phyloP scores from a whole-genome alignment of 2,888 invertebrate genomes.

The Mythimna loreyi region DNA sequence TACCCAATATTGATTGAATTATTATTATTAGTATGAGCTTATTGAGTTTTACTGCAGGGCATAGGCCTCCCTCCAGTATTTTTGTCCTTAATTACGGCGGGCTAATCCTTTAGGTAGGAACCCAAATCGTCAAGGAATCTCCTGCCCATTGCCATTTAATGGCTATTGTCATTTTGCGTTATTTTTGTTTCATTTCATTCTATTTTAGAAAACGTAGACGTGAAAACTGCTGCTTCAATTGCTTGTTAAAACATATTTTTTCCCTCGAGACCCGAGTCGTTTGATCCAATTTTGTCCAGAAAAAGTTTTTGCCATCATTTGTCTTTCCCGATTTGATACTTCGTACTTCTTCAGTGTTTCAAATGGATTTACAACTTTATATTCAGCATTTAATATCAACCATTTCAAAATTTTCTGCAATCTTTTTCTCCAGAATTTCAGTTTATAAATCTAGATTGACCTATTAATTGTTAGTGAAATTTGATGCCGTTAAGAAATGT shows the following conservation, averaged over 20 bases:
- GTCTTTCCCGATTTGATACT: constrained; percentile 2
- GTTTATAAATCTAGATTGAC: constrained; percentile 3
- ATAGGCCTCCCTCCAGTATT: too few relatives aligned
- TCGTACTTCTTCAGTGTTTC: constrained; percentile 13
- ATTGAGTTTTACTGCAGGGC: too few relatives aligned
- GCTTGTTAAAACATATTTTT: background rate
- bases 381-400: background rate
- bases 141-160: too few relatives aligned
- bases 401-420: background rate
- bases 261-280: background rate
- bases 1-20: background rate
- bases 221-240: background rate
- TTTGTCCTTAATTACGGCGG: too few relatives aligned
- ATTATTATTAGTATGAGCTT: background rate
- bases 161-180: too few relatives aligned
- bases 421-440: background rate
- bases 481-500: constrained; percentile 8
- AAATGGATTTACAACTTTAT: background rate
- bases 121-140: too few relatives aligned
- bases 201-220: background rate
- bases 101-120: too few relatives aligned
- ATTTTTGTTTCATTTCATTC: background rate
- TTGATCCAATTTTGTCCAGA: constrained; percentile 4
- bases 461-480: background rate
- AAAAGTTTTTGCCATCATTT: constrained; percentile 13